Percentiles rank a stretch among this genome's conserved stretches.
Conservation (phyloP, 1,140 invertebrate species). For the Bombus waltoni region DNA sequence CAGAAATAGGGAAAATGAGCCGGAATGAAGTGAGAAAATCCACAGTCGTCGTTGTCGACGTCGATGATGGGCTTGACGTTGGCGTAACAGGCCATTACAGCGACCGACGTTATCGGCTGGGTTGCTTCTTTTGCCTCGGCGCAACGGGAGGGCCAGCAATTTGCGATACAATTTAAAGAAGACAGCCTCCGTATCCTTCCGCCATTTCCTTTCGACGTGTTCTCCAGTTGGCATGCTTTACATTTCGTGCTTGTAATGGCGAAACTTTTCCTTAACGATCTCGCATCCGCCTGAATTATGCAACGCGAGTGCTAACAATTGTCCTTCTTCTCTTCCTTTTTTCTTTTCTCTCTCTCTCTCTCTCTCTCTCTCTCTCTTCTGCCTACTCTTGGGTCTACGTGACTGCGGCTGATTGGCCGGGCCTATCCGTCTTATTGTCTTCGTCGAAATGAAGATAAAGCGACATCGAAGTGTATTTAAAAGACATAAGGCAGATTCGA, state of each 20-base stretch:
- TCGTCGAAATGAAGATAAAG: slow-evolving; percentile 3
- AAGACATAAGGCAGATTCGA: too few relatives aligned
- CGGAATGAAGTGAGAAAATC: slow-evolving; percentile 61
- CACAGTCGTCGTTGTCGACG: slow-evolving; percentile 61
- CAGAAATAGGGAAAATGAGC: slow-evolving; percentile 49
- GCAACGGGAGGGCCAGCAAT: slow-evolving; percentile 66
- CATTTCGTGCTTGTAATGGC: slow-evolving; percentile 74
- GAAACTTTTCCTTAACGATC: slow-evolving; percentile 77
- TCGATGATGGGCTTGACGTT: slow-evolving; percentile 59
- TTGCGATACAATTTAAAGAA: slow-evolving; percentile 76
- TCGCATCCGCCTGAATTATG: slow-evolving; percentile 75
- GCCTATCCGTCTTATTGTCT: neutral
- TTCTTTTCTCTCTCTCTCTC: neutral
- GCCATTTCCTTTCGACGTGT: slow-evolving; percentile 37
- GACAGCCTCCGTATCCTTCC: slow-evolving; percentile 55
- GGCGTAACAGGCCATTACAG: slow-evolving; percentile 71
- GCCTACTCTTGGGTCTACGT: slow-evolving; percentile 48
- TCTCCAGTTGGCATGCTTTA: slow-evolving; percentile 53
- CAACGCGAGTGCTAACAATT: slow-evolving; percentile 61
- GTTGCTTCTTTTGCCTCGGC: slow-evolving; percentile 56
- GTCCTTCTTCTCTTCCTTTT: slow-evolving; percentile 21
- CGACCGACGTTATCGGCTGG: slow-evolving; percentile 41
- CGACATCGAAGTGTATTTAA: slow-evolving; percentile 19
- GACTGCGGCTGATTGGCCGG: slow-evolving; percentile 61
- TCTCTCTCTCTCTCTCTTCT: too few relatives aligned